Conservation (phyloP, 23 tunicate species). For the Aplidium turbinatum region DNA sequence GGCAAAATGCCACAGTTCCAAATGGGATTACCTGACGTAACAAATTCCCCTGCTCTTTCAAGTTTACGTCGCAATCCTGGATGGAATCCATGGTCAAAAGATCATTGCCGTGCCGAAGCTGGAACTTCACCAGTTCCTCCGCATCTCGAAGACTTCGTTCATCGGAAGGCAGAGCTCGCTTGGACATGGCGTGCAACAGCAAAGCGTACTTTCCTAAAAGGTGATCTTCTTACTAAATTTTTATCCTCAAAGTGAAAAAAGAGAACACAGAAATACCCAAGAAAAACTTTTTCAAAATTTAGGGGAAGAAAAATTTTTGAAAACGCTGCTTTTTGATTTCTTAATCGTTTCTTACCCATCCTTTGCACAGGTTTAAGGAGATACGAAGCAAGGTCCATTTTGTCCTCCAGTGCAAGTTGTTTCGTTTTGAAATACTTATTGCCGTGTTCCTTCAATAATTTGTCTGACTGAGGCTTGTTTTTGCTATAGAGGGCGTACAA, state of each 20-base stretch:
- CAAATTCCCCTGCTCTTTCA: constrained; percentile 95
- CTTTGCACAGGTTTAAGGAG: constrained; percentile 94
- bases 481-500: constrained; percentile 99
- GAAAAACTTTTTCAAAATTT: no score
- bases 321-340: no score
- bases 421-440: constrained; percentile 79
- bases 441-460: constrained; percentile 87
- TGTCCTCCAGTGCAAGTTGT: constrained; percentile 75
- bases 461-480: constrained; percentile 95
- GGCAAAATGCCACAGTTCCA: no score
- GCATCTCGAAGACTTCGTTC: constrained; percentile 67
- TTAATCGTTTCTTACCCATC: constrained; percentile 66
- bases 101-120: constrained; percentile 99
- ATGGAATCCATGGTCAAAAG: constrained; percentile 96
- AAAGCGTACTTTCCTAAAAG: constrained; percentile 86
- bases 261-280: neutral
- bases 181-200: constrained; percentile 85
- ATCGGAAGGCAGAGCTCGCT: constrained; percentile 41
- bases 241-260: neutral
- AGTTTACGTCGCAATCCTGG: constrained; percentile 89
- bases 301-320: no score
- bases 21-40: constrained; percentile 64
- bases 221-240: neutral
- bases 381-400: constrained; percentile 97
- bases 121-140: constrained; percentile 89